Evolutionary conservation across 2,888 invertebrate genomes (phyloP), one percentile per base, ranked within the genome.

Genomic region (Protonemura montana): DNA sequence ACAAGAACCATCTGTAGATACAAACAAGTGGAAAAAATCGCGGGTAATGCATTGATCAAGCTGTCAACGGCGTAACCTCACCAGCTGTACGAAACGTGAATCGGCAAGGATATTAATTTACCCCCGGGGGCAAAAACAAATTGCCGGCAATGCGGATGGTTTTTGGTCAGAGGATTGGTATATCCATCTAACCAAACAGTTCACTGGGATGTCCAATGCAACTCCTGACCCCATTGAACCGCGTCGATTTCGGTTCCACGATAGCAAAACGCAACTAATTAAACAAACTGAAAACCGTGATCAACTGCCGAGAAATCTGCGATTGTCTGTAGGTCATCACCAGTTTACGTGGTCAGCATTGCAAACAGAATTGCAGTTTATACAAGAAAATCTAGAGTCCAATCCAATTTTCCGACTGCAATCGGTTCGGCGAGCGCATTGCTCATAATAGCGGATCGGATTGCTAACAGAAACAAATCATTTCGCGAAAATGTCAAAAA

Each of bases 201-300:
- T 59, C 59, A 21, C 21, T 59, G 59, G 16, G 7, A 59, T 59
- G 59, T 59, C 21, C 59, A n/a, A 59, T 59, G 59, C 59, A 21
- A 59, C 59, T 59, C 59, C 59, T 59, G 59, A 59, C 59, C 59
- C 59, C 59, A 59, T 21, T 59, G 59, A 59, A 59, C 59, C 59
- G 21, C 59, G 13, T 59, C 59, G 59, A 59, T 59, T 59, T 16
- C 59, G 7, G 7, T 59, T 59, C 59, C 16, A 10, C 21, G 59
- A 59, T 59, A 59, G 21, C 59, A 59, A 59, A 59, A 59, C 59
- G 59, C 59, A 59, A 59, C 59, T 59, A 59, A 59, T 59, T 59
- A 59, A 59, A 59, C 13, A 21, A 21, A 59, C 21, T 59, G 59
- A 59, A 59, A 59, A 59, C 59, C 59, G 59, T 59, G 59, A 59